phyloP scores from a whole-genome alignment of 2,888 invertebrate genomes.

The Perithous albicinctus region DNA sequence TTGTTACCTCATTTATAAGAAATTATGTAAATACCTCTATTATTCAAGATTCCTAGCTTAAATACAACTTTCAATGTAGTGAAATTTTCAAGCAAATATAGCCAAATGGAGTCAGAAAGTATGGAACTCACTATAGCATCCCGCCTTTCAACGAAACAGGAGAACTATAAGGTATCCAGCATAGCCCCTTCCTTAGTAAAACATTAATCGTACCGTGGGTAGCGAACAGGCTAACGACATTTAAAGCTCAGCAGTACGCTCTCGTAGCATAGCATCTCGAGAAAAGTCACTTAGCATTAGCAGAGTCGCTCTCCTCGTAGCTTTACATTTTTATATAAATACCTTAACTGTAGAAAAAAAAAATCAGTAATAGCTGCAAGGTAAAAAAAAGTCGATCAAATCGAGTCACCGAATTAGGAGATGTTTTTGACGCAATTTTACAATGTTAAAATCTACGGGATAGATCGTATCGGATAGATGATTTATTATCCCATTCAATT shows the following conservation, averaged over 20 bases:
- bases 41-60: background rate
- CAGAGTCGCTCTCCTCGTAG: conserved; percentile 19
- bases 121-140: background rate
- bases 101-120: background rate
- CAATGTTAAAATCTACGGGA: no score
- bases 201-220: conserved; percentile 57
- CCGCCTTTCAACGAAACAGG: background rate
- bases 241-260: conserved; percentile 39
- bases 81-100: background rate
- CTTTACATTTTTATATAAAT: conserved; percentile 48
- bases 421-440: no score
- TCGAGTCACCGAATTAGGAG: conserved; percentile 5
- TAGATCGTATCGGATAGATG: no score
- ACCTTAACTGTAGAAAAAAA: conserved; percentile 14
- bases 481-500: no score
- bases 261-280: conserved; percentile 38
- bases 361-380: background rate
- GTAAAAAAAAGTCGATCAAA: conserved; percentile 2
- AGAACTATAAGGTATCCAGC: background rate
- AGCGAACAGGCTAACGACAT: conserved; percentile 49
- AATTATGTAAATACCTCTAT: background rate
- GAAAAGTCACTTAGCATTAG: conserved; percentile 57
- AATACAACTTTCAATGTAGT: background rate
- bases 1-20: background rate
- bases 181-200: conserved; percentile 23